phyloP scores from a whole-genome alignment of 2,888 invertebrate genomes.

The Drosophila rellima region DNA sequence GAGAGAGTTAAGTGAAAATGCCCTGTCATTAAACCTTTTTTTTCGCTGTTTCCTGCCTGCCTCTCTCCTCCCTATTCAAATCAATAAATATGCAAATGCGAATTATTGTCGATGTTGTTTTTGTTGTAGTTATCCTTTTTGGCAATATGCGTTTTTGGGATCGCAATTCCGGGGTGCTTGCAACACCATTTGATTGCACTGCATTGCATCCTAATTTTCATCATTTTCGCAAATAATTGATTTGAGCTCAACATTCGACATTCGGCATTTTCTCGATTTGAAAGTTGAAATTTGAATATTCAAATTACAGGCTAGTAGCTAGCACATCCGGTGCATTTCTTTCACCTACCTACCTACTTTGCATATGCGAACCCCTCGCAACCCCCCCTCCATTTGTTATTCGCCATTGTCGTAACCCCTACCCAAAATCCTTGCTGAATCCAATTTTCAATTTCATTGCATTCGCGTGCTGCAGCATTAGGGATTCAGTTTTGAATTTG shows the following conservation, averaged over 20 bases:
- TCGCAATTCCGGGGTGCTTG: conserved; percentile 34
- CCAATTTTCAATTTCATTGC: conserved; percentile 72
- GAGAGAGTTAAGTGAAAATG: conserved; percentile 44
- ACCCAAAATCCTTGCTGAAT: conserved; percentile 30
- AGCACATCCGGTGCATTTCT: conserved; percentile 61
- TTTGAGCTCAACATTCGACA: conserved; percentile 55
- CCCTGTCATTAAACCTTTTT: conserved; percentile 69
- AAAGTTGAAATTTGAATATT: conserved; percentile 70
- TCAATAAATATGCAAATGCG: conserved; percentile 79
- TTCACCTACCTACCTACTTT: conserved; percentile 72
- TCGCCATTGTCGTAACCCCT: conserved; percentile 10
- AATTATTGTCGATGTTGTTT: conserved; percentile 32
- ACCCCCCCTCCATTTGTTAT: conserved; percentile 1
- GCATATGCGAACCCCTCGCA: conserved; percentile 52
- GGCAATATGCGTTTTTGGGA: conserved; percentile 55
- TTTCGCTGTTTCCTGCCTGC: conserved; percentile 17
- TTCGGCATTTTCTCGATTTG: conserved; percentile 27
- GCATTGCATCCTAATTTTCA: conserved; percentile 59
- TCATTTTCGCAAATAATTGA: conserved; percentile 79
- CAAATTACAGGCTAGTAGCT: conserved; percentile 66
- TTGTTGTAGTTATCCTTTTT: conserved; percentile 66
- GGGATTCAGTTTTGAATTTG: conserved; percentile 16
- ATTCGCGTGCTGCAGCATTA: conserved; percentile 36
- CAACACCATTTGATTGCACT: conserved; percentile 42
- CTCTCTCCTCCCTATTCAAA: conserved; percentile 48